Percentiles rank a stretch among this genome's conserved stretches.
phyloP scores from a whole-genome alignment of 2,797 vertebrate genomes.

The Cuculus canorus region DNA sequence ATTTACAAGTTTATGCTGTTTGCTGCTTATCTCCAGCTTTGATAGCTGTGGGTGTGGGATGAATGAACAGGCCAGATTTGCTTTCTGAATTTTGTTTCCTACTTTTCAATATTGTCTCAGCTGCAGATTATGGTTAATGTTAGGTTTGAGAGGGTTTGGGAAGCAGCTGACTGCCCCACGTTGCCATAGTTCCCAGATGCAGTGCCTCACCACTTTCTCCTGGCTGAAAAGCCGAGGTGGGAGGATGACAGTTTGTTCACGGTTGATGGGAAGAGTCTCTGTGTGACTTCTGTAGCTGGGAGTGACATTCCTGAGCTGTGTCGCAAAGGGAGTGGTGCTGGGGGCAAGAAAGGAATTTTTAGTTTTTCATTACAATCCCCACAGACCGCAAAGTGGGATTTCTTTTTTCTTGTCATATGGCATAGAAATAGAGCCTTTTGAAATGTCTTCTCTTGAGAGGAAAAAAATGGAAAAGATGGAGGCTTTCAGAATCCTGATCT shows the following conservation, averaged over 20 bases:
- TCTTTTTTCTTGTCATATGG: neutral
- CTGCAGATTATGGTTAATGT: neutral
- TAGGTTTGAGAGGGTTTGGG: neutral
- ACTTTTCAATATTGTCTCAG: neutral
- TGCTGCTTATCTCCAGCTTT: neutral
- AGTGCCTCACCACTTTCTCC: neutral
- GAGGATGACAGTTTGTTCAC: neutral
- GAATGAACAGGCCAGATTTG: neutral
- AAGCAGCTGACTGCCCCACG: constrained; percentile 1
- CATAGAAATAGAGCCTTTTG: neutral
- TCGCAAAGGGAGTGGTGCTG: neutral
- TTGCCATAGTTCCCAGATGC: neutral
- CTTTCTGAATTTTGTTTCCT: constrained; percentile 10
- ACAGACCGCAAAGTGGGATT: neutral
- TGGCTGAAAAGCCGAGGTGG: neutral
- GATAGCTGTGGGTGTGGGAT: neutral
- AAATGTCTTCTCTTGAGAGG: neutral
- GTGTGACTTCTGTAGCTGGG: neutral
- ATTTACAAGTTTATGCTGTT: neutral
- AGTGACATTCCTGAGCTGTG: neutral
- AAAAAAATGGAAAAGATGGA: neutral
- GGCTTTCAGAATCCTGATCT: neutral
- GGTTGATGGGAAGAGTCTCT: neutral
- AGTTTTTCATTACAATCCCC: neutral
- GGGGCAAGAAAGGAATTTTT: neutral